Conservation (phyloP, 2,797 vertebrate genomes). For the Simalia tracyae region DNA sequence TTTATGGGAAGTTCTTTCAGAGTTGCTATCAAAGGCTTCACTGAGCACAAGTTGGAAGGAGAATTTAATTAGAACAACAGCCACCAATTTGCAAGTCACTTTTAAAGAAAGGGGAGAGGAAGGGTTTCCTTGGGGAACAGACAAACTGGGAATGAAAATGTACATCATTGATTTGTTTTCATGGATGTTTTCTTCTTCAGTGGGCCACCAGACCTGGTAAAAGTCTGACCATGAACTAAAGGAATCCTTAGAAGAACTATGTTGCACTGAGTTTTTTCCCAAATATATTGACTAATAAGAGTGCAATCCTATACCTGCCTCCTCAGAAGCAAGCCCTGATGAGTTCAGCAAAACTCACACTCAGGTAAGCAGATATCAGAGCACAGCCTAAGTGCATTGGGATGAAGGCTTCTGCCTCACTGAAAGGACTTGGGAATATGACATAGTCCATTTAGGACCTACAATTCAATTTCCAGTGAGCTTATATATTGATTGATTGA, state of each 20-base stretch:
- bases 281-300: background rate
- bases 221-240: background rate
- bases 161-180: background rate
- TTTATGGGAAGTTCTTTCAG: background rate
- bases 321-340: background rate
- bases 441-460: too few species aligned
- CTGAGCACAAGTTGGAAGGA: conserved; percentile 5
- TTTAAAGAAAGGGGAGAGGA: background rate
- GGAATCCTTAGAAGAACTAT: background rate
- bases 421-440: too few species aligned
- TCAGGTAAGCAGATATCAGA: background rate
- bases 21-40: conserved; percentile 13
- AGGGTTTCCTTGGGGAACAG: background rate
- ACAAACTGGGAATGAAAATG: background rate
- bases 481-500: too few species aligned
- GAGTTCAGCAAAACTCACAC: too few species aligned
- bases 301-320: background rate
- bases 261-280: background rate
- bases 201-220: background rate
- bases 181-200: background rate
- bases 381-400: too few species aligned
- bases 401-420: too few species aligned
- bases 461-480: too few species aligned
- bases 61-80: conserved; percentile 18
- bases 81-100: background rate